Evolutionary conservation across 1,140 invertebrate genomes (phyloP), one percentile per base, ranked within the genome.

Genomic region (Whitmania pigra): DNA sequence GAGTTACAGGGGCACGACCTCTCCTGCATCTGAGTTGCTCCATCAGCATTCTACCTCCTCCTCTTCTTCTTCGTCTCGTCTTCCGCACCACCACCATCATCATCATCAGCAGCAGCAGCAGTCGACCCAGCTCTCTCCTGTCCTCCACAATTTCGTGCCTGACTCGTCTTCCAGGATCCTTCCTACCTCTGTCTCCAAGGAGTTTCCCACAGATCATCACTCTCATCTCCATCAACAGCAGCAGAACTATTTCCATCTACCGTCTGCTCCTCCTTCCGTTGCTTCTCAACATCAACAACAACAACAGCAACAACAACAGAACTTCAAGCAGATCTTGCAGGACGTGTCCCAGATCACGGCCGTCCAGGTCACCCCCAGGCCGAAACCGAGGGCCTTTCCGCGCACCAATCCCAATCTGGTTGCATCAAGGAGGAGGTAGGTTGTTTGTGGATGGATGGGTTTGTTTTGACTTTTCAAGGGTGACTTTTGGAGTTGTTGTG

Each of bases 391-490:
- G 36, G 75, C 78, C 31, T 82, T 82, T 74, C 81, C 81, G 17
- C 74, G 81, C 67, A 82, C 81, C 22, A 82, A 82, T 74, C 81
- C 81, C 68, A 77, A 79, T n/a, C 80, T 80, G 71, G 77, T 80
- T n/a, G 78, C 78, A 18, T 75, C 78, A 25, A 76, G 40, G 67
- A 68, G 67, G 40, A 31, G 67, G 57, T 63, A 7, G 29, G 22
- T 63, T 63, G 22, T 17, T 63, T 63, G 29, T 4, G 43, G 15
- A 17, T 49, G 43, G 22, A 63, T 7, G 54, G 54, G 20, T 57
- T 57, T 36, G 31, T 36, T 36, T 36, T 36, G 31, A 36, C 6
- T 2, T 6, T 36, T 36, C 2, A 36, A 6, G 31, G 31, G 31
- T 6, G 6, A 36, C 31, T 36, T 36, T n/a, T n/a, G n/a, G n/a